Percentiles rank a stretch among this genome's conserved stretches.
phyloP scores from a whole-genome alignment of 35 echinoderm and acorn worm genomes.

The Heliocidaris erythrogramma region DNA sequence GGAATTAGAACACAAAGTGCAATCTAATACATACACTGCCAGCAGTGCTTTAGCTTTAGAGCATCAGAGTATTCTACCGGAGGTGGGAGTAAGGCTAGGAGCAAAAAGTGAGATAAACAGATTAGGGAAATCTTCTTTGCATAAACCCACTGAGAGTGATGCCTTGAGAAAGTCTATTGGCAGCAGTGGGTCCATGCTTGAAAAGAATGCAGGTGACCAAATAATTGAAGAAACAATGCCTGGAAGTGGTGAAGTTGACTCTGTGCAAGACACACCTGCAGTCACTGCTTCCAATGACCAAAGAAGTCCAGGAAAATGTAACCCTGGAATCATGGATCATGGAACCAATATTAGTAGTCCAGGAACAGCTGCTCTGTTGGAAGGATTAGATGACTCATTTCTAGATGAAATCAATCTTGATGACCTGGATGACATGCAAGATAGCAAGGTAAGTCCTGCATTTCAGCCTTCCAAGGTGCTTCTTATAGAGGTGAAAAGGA shows the following conservation, averaged over 20 bases:
- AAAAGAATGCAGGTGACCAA: background rate
- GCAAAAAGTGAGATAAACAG: background rate
- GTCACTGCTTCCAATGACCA: background rate
- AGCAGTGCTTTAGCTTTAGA: background rate
- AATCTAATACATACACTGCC: background rate
- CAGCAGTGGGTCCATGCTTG: background rate
- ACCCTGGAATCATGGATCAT: background rate
- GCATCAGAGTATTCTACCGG: background rate
- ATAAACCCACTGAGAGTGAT: background rate
- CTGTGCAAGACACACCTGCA: background rate
- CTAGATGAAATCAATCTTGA: conserved; percentile 43
- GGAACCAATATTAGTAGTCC: conserved; percentile 6
- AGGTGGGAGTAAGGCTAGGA: background rate
- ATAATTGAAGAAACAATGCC: background rate
- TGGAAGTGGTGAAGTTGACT: background rate
- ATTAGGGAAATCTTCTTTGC: background rate
- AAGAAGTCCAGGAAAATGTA: background rate
- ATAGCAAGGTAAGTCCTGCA: background rate
- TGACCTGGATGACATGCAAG: background rate
- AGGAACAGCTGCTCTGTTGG: conserved; percentile 58
- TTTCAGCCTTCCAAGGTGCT: background rate
- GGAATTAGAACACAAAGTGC: conserved; percentile 1
- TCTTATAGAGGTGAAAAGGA: background rate
- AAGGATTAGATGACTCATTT: conserved; percentile 51
- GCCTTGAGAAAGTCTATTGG: background rate